Evolutionary conservation across 2,797 vertebrate genomes (phyloP).

Genomic region (Notamacropus eugenii): DNA sequence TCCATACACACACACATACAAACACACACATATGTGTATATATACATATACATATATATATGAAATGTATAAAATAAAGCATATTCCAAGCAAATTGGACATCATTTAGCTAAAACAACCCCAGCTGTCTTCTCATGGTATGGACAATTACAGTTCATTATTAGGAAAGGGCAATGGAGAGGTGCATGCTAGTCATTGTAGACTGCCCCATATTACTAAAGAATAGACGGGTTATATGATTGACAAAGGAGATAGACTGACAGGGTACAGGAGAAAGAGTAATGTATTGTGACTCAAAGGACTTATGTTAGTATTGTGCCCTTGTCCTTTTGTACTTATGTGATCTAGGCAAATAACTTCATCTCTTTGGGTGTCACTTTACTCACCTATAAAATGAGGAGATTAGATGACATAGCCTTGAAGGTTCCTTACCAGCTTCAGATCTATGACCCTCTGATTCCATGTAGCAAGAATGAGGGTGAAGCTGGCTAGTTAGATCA

Average conservation of each 20-base stretch:
- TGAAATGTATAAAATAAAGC: neutral
- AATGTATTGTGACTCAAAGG: neutral
- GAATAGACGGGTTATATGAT: neutral
- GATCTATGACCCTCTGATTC: neutral
- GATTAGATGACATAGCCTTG: neutral
- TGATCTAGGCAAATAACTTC: neutral
- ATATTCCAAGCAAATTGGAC: neutral
- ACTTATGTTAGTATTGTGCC: neutral
- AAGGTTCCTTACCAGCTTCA: neutral
- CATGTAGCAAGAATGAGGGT: neutral
- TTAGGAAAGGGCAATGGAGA: neutral
- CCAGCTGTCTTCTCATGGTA: neutral
- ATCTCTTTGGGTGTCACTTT: neutral
- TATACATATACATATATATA: no score
- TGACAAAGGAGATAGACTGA: neutral
- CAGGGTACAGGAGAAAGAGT: neutral
- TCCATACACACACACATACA: no score
- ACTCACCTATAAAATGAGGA: neutral
- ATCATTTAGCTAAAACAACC: neutral
- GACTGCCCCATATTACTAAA: neutral
- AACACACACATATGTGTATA: no score
- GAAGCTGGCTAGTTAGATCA: neutral
- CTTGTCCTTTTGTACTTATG: neutral
- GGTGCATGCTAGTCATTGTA: neutral
- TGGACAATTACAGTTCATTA: neutral